Conservation (phyloP, 1,140 invertebrate genomes). For the Pteromalus puparum region DNA sequence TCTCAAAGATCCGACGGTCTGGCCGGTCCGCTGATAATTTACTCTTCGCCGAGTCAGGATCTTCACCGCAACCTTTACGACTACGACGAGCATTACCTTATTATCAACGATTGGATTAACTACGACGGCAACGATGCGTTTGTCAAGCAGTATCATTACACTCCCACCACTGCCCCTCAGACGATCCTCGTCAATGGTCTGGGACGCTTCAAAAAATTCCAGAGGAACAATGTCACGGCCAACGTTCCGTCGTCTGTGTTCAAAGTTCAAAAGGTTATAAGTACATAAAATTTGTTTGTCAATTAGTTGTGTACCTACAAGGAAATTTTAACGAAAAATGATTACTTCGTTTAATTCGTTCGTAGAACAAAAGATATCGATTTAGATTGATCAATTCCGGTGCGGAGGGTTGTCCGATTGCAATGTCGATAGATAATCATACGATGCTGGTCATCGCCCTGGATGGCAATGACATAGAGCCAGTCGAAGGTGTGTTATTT, state of each 20-base stretch:
- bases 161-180: conserved; percentile 84
- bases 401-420: conserved; percentile 87
- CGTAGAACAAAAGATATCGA: conserved; percentile 83
- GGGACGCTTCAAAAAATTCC: conserved; percentile 77
- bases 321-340: background rate
- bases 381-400: conserved; percentile 91
- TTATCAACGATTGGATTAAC: conserved; percentile 87
- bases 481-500: conserved; percentile 80
- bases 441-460: conserved; percentile 84
- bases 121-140: conserved; percentile 83
- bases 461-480: conserved; percentile 87
- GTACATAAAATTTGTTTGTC: conserved; percentile 50
- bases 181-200: conserved; percentile 88
- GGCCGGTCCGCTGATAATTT: conserved; percentile 86
- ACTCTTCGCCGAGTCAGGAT: conserved; percentile 77
- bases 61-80: conserved; percentile 80
- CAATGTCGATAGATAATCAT: conserved; percentile 81
- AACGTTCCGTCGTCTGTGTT: conserved; percentile 77
- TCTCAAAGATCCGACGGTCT: conserved; percentile 89
- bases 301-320: conserved; percentile 57
- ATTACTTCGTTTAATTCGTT: conserved; percentile 48
- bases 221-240: conserved; percentile 62
- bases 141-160: conserved; percentile 86
- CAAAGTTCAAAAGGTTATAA: conserved; percentile 78
- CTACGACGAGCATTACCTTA: conserved; percentile 83